Percentiles rank a stretch among this genome's conserved stretches.
These are phyloP conservation scores for Drosophila orosa DNA, from an alignment of 1,140 invertebrate species.

Conservation along the genomic window DNA sequence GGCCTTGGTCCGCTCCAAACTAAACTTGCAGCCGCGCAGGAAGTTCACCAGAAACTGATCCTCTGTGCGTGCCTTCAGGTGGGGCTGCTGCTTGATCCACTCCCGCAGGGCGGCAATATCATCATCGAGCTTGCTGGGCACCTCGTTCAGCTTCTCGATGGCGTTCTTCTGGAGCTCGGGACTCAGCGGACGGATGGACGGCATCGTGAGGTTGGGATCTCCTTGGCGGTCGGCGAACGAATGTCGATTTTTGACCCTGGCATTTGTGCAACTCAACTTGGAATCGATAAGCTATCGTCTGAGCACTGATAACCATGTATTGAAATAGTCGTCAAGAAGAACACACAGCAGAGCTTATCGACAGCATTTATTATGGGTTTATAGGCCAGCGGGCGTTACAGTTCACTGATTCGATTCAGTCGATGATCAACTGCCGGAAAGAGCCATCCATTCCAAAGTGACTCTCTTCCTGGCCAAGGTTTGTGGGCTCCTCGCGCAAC, in stretches of 20 bases:
- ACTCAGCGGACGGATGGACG: slow-evolving; percentile 83
- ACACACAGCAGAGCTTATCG: slow-evolving; percentile 17
- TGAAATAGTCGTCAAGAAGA: slow-evolving; percentile 20
- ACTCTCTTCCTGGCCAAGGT: slow-evolving; percentile 55
- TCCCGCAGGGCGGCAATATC: slow-evolving; percentile 86
- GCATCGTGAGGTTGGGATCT: slow-evolving; percentile 49
- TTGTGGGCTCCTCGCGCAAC: slow-evolving; percentile 82
- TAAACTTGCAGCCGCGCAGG: slow-evolving; percentile 89
- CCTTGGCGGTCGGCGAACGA: slow-evolving; percentile 37
- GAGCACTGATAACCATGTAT: slow-evolving; percentile 28
- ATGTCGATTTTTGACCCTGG: slow-evolving; percentile 14
- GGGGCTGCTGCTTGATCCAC: slow-evolving; percentile 88
- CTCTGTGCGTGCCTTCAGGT: slow-evolving; percentile 85
- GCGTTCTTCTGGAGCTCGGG: slow-evolving; percentile 85
- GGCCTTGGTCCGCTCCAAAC: slow-evolving; percentile 87
- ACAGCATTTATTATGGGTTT: slow-evolving; percentile 52
- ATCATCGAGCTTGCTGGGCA: slow-evolving; percentile 84
- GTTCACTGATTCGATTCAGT: slow-evolving; percentile 44
- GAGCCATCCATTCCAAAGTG: slow-evolving; percentile 86
- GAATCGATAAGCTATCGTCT: slow-evolving; percentile 25
- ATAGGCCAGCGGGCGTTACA: background rate
- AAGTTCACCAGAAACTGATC: slow-evolving; percentile 87
- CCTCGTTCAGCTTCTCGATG: slow-evolving; percentile 86
- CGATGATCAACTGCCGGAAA: slow-evolving; percentile 84
- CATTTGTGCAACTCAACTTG: slow-evolving; percentile 12